Evolutionary conservation across 2,113 vertebrate species (phyloP), one percentile per base, ranked within the genome.

Genomic region (Herpailurus yagouaroundi): DNA sequence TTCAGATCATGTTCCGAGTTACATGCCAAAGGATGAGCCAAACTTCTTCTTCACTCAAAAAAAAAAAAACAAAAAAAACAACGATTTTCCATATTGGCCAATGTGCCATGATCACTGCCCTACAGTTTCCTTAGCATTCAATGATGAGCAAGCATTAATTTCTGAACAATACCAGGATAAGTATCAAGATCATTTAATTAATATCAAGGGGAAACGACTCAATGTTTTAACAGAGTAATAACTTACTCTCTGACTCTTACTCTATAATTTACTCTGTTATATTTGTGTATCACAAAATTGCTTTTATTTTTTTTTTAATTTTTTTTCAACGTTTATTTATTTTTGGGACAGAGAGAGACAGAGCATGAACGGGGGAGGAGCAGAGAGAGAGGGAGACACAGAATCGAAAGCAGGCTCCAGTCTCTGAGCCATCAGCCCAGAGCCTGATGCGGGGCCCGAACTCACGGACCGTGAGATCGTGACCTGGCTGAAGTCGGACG

Each of bases 31-130:
- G 41, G 55, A 73, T 57, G 81, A 87, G 15, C 50, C 15, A 68
- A 94, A 76, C 21, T 92, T 63, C 9, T 91, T 84, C 90, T 91
- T 82, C n/a, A 55, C 27, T 94, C 19, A 94, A 92, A 93, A 87
- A 60, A 77, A 60, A 77, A 55, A 81, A 29, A 13, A n/a, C n/a
- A n/a, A n/a, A n/a, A n/a, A n/a, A 21, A 71, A 8, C 76, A 90
- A 1, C 5, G 31, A 76, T 89, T 89, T 60, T 91, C 68, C 63
- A 4, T 68, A 12, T 48, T 57, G 52, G 48, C 83, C 33, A 38
- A 33, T 52, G 29, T 83, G 71, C 50, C 68, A 1, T 69, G 64
- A 66, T 57, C 76, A 64, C n/a, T 52, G 15, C 41, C 36, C 12
- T 45, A 50, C 5, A n/a, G 18, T 74, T 76, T 74, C 52, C 18